Evolutionary conservation across 1,140 invertebrate genomes (phyloP), one percentile per base, ranked within the genome.

Genomic region (Berghia stephanieae): DNA sequence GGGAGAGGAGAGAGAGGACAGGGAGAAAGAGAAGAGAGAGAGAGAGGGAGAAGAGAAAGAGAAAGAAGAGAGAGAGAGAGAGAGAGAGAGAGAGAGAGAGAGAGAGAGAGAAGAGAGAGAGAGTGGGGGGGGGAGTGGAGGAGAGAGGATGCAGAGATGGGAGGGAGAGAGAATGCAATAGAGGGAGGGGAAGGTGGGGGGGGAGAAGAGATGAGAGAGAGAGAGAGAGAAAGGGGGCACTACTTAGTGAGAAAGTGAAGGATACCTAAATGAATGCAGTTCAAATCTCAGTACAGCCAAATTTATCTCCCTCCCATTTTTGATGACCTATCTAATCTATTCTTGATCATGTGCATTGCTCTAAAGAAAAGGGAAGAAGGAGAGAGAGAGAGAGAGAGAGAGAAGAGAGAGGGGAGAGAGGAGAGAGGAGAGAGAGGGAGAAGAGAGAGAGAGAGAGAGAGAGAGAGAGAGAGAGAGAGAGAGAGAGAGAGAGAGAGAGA

Each of bases 401-500:
- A 2, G 40, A n/a, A 27, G 10, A 18, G 60, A 66, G 6, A 27
- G 24, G 27, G 57, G 36, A 52, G 13, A 52, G 13, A 52, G 13
- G 24, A 24, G 24, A 13, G 71, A 66, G 55, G 4, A 38, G 55
- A 44, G 44, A 66, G 44, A 1, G 27, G 44, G 44, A 49, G 40
- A 13, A 18, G 44, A 13, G 27, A 31, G 71, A 73, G 44, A 43
- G 42, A 44, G 71, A 73, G 44, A 43, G 42, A 66, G 71, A 73
- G 44, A 43, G 8, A 31, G 71, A 66, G 44, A 43, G 42, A 66
- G 52, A 68, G 44, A 43, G 8, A 18, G 71, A 73, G 38, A 40
- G 38, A 71, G 75, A 77, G 66, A 63, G 55, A 71, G 75, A 77
- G 36, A 55, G 44, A 72, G 75, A 77, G 66, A 63, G 57, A 72